Evolutionary conservation across 2,797 vertebrate genomes (phyloP).

Genomic region (Sylvilagus floridanus): DNA sequence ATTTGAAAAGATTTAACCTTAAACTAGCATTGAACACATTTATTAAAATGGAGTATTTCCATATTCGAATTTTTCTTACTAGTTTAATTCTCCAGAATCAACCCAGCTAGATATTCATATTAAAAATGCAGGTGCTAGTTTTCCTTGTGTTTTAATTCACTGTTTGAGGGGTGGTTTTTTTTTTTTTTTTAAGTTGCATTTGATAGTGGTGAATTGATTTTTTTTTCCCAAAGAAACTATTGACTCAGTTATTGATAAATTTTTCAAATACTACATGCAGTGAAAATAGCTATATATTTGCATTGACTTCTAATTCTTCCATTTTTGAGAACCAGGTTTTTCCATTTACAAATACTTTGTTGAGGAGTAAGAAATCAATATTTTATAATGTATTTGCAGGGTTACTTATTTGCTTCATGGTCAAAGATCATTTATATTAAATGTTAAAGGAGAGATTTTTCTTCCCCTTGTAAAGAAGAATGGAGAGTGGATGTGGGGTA

Average conservation of each 20-base stretch:
- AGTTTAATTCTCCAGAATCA: constrained; percentile 22
- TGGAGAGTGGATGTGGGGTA: neutral
- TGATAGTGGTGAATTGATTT: constrained; percentile 63
- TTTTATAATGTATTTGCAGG: constrained; percentile 61
- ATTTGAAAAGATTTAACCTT: constrained; percentile 61
- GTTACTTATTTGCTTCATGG: constrained; percentile 62
- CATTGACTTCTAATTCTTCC: constrained; percentile 67
- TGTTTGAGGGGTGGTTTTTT: neutral
- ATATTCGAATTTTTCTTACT: constrained; percentile 40
- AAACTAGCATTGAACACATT: constrained; percentile 49
- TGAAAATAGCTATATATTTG: constrained; percentile 72
- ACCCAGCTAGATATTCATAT: constrained; percentile 27
- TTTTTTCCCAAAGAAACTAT: constrained; percentile 60
- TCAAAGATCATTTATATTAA: constrained; percentile 66
- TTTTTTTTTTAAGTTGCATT: constrained; percentile 53
- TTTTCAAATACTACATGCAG: constrained; percentile 52
- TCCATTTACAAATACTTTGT: constrained; percentile 66
- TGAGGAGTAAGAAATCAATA: constrained; percentile 61
- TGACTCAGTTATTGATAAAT: constrained; percentile 72
- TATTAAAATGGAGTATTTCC: constrained; percentile 66
- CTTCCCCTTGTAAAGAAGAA: constrained; percentile 27
- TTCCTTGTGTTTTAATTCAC: constrained; percentile 38
- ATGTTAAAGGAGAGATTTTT: constrained; percentile 65
- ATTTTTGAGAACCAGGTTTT: constrained; percentile 65
- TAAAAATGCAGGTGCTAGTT: constrained; percentile 63